Base-by-base conservation (phyloP, 2,888 invertebrate species). In the Dolichomitus sp. region DNA sequence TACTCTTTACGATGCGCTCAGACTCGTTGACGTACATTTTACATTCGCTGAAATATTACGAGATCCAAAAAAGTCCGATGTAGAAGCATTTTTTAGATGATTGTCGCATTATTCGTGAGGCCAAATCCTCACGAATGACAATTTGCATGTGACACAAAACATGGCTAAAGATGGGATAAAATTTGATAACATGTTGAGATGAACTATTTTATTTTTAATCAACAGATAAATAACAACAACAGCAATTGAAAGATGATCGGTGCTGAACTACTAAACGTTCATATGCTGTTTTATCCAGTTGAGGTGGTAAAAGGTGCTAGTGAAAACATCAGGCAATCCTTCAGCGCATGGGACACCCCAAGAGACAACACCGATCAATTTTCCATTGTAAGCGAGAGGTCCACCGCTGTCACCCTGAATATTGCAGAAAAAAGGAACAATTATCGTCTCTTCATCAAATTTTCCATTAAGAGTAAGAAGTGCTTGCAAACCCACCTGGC, bases 361-460 rank as follows among this genome's bases (percentile, higher is more conserved):
- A 5, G 87, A 87, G 2, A 87, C 85, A 6, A 88, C 40, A 11
- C 88, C 87, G 17, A 85, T 61, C 12, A 86, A 48, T 45, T 48
- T 42, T 12, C 69, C 19, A 9, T 80, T 69, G 33, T 57, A 63
- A 37, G 73, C 80, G 12, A 86, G 66, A 45, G 86, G 86, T 52
- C 84, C 83, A 9, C 86, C 86, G 52, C 85, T 85, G 50, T 86
- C 86, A 57, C 83, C 86, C 75, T 81, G 7, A 40, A 69, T 11
- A 61, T 40, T 61, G 14, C 7, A 57, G 48, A 4, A 70, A 6
- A 65, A 42, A 52, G 27, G 0, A 6, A 48, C 7, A 40, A 40
- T 40, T 40, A 63, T 37, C 40, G 19, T 12, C 9, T 40, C 2
- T 23, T 14, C 12, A 19, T 40, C 11, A 9, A 9, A 23, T 23